Evolutionary conservation across 2,797 vertebrate species (phyloP).

Genomic region (Cyclura pinguis): DNA sequence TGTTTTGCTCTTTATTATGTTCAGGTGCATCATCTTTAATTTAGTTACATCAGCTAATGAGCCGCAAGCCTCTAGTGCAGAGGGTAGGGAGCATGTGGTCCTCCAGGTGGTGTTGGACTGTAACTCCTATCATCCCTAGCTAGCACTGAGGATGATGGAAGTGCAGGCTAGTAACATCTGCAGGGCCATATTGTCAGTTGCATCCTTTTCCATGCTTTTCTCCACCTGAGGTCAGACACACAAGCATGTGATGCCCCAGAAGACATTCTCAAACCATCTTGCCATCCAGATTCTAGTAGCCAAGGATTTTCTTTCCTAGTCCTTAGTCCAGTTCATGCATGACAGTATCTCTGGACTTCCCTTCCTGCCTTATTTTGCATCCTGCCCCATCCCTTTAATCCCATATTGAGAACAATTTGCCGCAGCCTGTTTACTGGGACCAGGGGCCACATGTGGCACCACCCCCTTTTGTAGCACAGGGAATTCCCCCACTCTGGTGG

Average conservation of each 20-base stretch:
- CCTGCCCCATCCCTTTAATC: neutral
- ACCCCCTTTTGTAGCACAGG: no score
- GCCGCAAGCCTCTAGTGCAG: neutral
- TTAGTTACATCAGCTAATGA: neutral
- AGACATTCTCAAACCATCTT: neutral
- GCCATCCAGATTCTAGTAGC: neutral
- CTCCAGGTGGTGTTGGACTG: neutral
- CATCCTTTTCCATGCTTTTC: neutral
- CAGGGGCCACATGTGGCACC: no score
- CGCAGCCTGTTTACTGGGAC: no score
- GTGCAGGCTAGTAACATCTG: neutral
- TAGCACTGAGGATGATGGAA: neutral
- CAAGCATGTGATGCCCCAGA: neutral
- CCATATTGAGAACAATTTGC: no score
- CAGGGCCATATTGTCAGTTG: neutral
- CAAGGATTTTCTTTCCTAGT: neutral
- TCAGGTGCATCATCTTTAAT: neutral
- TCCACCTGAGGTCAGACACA: neutral
- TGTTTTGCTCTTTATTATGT: neutral
- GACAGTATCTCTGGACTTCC: neutral
- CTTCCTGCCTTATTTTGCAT: fast-evolving
- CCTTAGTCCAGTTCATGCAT: neutral
- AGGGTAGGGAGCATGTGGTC: neutral
- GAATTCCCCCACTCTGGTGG: no score
- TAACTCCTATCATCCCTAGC: no score